Evolutionary conservation across 2,888 invertebrate species (phyloP).

Genomic region (Coelinius sp.): DNA sequence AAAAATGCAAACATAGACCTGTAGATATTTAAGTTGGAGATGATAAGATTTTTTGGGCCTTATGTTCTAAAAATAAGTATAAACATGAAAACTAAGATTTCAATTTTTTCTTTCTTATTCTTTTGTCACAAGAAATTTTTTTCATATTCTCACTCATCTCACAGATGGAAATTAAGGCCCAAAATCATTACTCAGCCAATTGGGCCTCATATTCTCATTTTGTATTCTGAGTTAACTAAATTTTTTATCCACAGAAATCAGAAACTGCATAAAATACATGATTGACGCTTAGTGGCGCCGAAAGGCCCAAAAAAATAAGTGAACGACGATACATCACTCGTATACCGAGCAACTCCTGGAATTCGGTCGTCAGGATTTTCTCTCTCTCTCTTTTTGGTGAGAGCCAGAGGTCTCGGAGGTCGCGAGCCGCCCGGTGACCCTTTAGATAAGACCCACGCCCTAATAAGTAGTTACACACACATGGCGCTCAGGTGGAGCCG

Average conservation of each 20-base stretch:
- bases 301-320: slow-evolving; percentile 19
- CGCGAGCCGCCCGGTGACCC: slow-evolving; percentile 66
- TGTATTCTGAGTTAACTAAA: neutral
- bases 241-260: neutral
- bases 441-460: slow-evolving; percentile 70
- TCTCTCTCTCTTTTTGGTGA: slow-evolving; percentile 45
- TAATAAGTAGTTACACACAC: slow-evolving; percentile 68
- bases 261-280: neutral
- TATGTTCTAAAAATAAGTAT: slow-evolving; percentile 6
- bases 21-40: neutral
- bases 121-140: neutral
- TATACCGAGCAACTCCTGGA: slow-evolving; percentile 60
- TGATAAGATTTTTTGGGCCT: slow-evolving; percentile 7
- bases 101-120: neutral
- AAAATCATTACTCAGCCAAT: neutral
- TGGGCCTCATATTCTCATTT: neutral
- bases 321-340: slow-evolving; percentile 41
- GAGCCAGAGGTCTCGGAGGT: slow-evolving; percentile 59
- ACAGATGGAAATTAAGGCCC: neutral
- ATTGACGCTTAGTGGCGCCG: slow-evolving; percentile 24
- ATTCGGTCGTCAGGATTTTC: slow-evolving; percentile 56
- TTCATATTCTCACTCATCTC: neutral
- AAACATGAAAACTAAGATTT: neutral
- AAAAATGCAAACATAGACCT: slow-evolving; percentile 5
- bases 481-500: slow-evolving; percentile 45